Evolutionary conservation across 2,797 vertebrate genomes (phyloP).

Genomic region (Oceanodroma leucorhoa): DNA sequence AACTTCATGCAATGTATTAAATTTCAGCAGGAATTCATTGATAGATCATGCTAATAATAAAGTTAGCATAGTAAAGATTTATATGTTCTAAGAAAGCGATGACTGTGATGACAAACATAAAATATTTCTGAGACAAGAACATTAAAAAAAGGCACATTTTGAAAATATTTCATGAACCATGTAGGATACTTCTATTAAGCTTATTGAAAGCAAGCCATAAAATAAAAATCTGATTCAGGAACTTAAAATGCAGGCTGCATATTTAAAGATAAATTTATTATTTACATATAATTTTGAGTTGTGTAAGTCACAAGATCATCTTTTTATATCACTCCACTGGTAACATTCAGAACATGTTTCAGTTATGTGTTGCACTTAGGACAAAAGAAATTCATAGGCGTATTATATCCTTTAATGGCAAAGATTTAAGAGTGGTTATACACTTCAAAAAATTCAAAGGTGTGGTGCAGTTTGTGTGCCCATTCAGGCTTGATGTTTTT

Average conservation of each 20-base stretch:
- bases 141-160: slow-evolving; percentile 30
- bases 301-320: background rate
- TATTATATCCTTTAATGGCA: background rate
- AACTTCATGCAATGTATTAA: background rate
- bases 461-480: background rate
- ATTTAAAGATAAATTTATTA: background rate
- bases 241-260: background rate
- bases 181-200: background rate
- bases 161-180: slow-evolving; percentile 31
- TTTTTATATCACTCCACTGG: background rate
- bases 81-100: slow-evolving; percentile 9
- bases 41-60: slow-evolving; percentile 34
- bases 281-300: background rate
- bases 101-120: slow-evolving; percentile 12
- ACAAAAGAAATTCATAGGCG: background rate
- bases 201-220: slow-evolving; percentile 37
- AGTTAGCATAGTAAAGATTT: slow-evolving; percentile 17
- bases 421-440: background rate
- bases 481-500: background rate
- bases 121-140: slow-evolving; percentile 48
- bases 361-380: background rate
- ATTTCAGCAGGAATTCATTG: background rate
- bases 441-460: background rate
- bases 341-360: background rate
- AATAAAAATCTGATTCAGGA: background rate